phyloP scores from a whole-genome alignment of 92 coral and sea anemone genomes.

The Epizoanthus ramosus region DNA sequence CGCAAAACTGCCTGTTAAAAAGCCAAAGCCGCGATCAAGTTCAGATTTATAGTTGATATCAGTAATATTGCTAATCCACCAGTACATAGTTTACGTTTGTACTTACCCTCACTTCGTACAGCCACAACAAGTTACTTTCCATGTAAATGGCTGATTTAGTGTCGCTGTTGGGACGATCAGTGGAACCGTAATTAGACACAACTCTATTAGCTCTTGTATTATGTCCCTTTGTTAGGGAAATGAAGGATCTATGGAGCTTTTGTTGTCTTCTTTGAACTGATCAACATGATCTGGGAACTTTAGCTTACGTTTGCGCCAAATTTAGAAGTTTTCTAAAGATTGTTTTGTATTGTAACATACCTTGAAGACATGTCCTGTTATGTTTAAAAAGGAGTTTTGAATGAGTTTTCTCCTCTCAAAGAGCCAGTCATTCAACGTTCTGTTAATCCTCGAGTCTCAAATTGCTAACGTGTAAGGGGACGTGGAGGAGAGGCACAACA shows the following conservation, averaged over 20 bases:
- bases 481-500: constrained; percentile 19
- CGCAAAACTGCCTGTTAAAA: not conserved
- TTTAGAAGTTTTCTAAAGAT: not conserved
- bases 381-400: not conserved
- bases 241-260: constrained; percentile 1
- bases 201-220: not conserved
- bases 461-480: constrained; percentile 15
- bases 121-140: not conserved
- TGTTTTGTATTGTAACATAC: not conserved
- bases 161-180: not conserved
- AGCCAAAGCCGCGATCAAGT: not conserved
- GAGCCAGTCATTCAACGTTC: not conserved
- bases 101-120: constrained; percentile 4
- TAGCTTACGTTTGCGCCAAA: constrained; percentile 20
- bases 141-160: not conserved
- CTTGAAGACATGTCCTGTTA: not conserved
- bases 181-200: not conserved
- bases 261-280: not conserved
- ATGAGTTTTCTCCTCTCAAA: not conserved
- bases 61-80: not conserved
- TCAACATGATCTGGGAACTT: not conserved
- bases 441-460: not conserved
- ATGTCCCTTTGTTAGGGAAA: constrained; percentile 17
- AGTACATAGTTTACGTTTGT: not conserved
- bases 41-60: constrained; percentile 17